Evolutionary conservation across 2,888 invertebrate species (phyloP).

Genomic region (Drosophila melanosoma): DNA sequence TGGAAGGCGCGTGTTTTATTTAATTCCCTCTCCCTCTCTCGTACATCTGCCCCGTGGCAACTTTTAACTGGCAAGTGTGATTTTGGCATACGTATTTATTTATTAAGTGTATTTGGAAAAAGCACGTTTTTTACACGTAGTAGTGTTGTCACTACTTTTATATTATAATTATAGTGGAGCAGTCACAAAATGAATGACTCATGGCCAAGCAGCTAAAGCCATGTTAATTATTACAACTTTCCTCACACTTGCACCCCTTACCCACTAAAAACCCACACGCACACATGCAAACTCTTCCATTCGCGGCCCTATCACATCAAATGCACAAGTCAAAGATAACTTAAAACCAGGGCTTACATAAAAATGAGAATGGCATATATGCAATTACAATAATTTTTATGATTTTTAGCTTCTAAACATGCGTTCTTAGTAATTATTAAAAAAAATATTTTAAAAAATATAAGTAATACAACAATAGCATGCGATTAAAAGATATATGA

Average conservation of each 20-base stretch:
- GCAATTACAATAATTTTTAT: not conserved
- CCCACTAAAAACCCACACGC: not conserved
- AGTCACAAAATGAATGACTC: slow-evolving; percentile 37
- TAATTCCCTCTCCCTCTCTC: not conserved
- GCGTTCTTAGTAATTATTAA: not conserved
- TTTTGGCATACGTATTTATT: slow-evolving; percentile 24
- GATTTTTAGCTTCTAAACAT: not conserved
- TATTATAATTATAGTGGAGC: not conserved
- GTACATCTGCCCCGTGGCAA: slow-evolving; percentile 14
- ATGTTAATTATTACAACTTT: slow-evolving; percentile 31
- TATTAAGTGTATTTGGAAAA: slow-evolving; percentile 9
- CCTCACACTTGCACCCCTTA: not conserved
- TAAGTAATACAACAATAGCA: not conserved
- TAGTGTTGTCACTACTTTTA: no score
- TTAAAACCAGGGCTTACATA: slow-evolving; percentile 13
- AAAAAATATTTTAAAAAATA: not conserved
- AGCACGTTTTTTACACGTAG: slow-evolving; percentile 36
- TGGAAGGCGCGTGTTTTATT: not conserved
- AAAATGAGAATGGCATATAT: not conserved
- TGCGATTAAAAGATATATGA: no score
- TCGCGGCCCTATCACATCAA: slow-evolving; percentile 16
- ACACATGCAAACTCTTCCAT: no score
- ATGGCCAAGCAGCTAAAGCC: slow-evolving; percentile 9
- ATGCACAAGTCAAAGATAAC: slow-evolving; percentile 24
- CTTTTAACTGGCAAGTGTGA: slow-evolving; percentile 30